phyloP scores from a whole-genome alignment of 2,113 vertebrate species.

The Plecotus auritus region DNA sequence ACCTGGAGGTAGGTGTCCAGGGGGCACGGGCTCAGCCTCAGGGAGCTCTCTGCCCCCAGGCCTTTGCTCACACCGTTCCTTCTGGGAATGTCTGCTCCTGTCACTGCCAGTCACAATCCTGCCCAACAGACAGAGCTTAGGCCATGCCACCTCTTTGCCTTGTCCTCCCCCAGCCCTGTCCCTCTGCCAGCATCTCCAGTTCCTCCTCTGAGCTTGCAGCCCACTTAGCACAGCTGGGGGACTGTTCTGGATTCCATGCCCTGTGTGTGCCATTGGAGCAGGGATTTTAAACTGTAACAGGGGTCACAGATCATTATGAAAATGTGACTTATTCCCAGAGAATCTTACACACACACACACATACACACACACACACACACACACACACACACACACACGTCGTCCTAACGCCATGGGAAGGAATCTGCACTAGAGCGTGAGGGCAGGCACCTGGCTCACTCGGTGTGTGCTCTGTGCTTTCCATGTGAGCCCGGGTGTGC shows the following conservation, averaged over 20 bases:
- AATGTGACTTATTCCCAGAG: not conserved
- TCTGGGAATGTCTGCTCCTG: not conserved
- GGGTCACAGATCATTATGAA: not conserved
- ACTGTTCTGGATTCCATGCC: not conserved
- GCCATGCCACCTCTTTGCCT: not conserved
- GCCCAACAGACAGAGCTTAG: not conserved
- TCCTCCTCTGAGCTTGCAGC: not conserved
- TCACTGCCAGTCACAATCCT: not conserved
- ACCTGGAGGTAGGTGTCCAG: not conserved
- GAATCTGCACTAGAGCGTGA: not conserved
- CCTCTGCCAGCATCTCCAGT: not conserved
- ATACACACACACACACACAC: not conserved
- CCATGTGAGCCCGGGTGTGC: rapidly evolving
- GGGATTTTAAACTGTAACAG: not conserved
- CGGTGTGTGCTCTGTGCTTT: not conserved
- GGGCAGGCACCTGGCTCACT: not conserved
- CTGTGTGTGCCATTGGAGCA: not conserved
- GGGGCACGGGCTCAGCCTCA: not conserved
- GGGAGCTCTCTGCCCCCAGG: not conserved
- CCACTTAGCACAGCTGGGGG: not conserved
- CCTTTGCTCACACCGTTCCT: not conserved
- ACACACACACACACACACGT: rapidly evolving
- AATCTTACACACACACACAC: no score
- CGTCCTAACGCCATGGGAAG: rapidly evolving
- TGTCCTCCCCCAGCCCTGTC: rapidly evolving